phyloP scores from a whole-genome alignment of 2,113 vertebrate species.

The Theropithecus gelada region DNA sequence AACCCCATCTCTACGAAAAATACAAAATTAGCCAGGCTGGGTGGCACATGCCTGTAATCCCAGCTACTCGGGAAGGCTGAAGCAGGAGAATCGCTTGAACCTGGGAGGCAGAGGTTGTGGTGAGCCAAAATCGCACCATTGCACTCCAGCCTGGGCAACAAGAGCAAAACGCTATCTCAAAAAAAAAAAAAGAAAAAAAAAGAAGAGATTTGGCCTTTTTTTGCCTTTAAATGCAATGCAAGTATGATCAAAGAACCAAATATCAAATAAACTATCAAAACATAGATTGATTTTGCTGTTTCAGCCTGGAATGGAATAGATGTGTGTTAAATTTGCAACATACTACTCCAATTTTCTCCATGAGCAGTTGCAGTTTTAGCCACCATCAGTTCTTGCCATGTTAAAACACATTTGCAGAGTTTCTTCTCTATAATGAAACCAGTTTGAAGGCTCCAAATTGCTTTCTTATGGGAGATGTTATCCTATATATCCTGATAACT shows the following conservation, averaged over 20 bases:
- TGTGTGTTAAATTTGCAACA: neutral
- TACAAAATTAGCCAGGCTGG: no score
- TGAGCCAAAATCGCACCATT: no score
- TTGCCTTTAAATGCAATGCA: constrained; percentile 15
- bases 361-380: neutral
- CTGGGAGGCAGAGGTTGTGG: no score
- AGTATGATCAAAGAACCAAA: constrained; percentile 25
- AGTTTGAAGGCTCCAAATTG: neutral
- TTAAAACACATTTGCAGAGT: neutral
- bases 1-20: no score
- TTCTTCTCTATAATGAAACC: neutral
- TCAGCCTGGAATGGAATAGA: neutral
- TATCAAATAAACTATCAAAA: constrained; percentile 39
- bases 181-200: neutral
- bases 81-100: no score
- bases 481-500: neutral
- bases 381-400: neutral
- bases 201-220: constrained; percentile 4
- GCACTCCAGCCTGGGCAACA: no score
- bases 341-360: neutral
- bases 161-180: no score
- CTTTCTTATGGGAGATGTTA: constrained; percentile 24
- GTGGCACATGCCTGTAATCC: no score
- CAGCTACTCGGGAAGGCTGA: no score
- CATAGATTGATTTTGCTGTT: constrained; percentile 30